A percentile compares a stretch with the other conserved stretches of the same genome.
phyloP scores from a whole-genome alignment of 2,113 vertebrate genomes.

The Porphyrio hochstetteri region DNA sequence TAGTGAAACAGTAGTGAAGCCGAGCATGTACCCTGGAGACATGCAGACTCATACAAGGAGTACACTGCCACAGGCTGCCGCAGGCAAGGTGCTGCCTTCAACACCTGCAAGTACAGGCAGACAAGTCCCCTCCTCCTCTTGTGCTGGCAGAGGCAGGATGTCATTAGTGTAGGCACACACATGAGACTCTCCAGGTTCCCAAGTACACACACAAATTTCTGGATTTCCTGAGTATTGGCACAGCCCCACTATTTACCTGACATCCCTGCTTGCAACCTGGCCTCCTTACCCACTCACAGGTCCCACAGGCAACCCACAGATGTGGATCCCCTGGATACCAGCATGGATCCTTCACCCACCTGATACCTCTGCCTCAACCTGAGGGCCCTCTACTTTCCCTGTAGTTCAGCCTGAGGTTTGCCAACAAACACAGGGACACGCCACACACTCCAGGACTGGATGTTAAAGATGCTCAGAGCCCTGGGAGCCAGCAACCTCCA shows the following conservation, averaged over 20 bases:
- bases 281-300: not conserved
- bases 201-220: rapidly evolving
- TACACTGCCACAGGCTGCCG: rapidly evolving
- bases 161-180: not conserved
- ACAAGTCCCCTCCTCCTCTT: not conserved
- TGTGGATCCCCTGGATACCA: not conserved
- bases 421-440: rapidly evolving
- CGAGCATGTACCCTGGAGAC: rapidly evolving
- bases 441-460: not conserved
- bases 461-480: rapidly evolving
- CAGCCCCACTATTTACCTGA: rapidly evolving
- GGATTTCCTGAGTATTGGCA: not conserved
- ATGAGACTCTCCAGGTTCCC: not conserved
- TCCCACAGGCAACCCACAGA: not conserved
- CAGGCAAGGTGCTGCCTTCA: not conserved
- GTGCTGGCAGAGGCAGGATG: not conserved
- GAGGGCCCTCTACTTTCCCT: rapidly evolving
- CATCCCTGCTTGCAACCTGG: rapidly evolving
- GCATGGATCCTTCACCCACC: not conserved
- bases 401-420: not conserved
- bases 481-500: not conserved
- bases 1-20: not conserved
- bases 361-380: too few relatives aligned
- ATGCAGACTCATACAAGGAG: not conserved
- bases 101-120: not conserved